Evolutionary conservation across 2,797 vertebrate genomes (phyloP).

Genomic region (Propithecus deckenii): DNA sequence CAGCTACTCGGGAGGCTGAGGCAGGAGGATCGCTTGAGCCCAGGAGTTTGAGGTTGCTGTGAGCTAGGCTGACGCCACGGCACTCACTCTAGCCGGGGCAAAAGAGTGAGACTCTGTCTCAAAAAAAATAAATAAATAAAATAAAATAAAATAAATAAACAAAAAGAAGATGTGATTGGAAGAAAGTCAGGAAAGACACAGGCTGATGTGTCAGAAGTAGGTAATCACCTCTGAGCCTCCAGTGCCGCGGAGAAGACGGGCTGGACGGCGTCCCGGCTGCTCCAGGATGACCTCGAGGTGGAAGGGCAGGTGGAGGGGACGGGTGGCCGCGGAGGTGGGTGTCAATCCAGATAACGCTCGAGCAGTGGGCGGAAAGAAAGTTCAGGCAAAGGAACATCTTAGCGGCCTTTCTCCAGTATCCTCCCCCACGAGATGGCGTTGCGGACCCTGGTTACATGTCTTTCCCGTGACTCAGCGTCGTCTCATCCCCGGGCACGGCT

Average conservation of each 20-base stretch:
- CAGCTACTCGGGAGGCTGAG: too few species aligned
- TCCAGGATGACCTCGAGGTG: background rate
- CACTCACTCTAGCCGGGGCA: too few species aligned
- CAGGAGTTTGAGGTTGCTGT: too few species aligned
- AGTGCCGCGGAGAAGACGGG: background rate
- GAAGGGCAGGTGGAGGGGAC: background rate
- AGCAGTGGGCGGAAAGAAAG: constrained; percentile 55
- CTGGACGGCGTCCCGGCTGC: background rate
- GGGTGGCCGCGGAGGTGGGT: background rate
- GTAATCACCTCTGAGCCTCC: background rate
- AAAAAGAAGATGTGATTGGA: background rate
- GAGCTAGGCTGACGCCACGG: too few species aligned
- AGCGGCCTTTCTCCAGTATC: background rate
- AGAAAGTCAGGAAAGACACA: background rate
- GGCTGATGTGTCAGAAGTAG: background rate
- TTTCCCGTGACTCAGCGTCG: constrained; percentile 59
- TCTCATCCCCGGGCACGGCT: background rate
- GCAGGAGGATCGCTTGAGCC: too few species aligned
- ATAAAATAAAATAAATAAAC: too few species aligned
- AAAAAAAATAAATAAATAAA: too few species aligned
- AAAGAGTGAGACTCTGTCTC: too few species aligned
- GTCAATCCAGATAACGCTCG: constrained; percentile 9
- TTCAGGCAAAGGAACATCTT: constrained; percentile 63
- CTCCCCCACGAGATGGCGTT: background rate
- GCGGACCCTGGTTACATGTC: background rate